Percentiles rank a stretch among this genome's conserved stretches.
phyloP scores from a whole-genome alignment of 2,797 vertebrate species.

The Pagetopsis macropterus region DNA sequence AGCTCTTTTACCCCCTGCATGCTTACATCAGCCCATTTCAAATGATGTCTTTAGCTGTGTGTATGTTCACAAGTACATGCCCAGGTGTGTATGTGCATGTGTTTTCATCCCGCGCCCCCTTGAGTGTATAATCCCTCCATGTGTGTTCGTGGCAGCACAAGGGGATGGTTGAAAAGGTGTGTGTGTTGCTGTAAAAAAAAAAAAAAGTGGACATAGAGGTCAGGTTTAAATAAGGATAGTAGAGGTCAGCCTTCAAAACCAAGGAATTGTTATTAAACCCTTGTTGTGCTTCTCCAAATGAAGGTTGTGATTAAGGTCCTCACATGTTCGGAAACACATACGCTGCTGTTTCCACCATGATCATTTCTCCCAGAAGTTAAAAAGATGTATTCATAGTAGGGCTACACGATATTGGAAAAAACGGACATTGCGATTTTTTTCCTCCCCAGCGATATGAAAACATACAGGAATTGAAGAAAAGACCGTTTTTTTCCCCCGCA shows the following conservation, averaged over 20 bases:
- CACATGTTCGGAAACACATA: background rate
- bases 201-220: too few species aligned
- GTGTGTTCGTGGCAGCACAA: slow-evolving; percentile 21
- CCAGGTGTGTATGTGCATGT: slow-evolving; percentile 23
- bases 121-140: slow-evolving; percentile 27
- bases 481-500: too few species aligned
- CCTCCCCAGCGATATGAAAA: too few species aligned
- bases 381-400: background rate
- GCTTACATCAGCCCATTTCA: background rate
- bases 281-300: background rate
- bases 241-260: background rate
- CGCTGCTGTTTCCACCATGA: background rate
- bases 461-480: too few species aligned
- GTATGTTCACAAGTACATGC: slow-evolving; percentile 7
- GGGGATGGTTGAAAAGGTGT: slow-evolving; percentile 12
- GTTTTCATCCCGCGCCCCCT: background rate
- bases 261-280: background rate
- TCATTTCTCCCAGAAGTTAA: background rate
- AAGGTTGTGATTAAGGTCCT: background rate
- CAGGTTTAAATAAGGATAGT: too few species aligned
- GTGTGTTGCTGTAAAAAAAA: too few species aligned
- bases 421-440: too few species aligned
- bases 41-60: slow-evolving; percentile 9
- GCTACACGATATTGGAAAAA: too few species aligned
- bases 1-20: background rate